Evolutionary conservation across 1,140 invertebrate species (phyloP).

Genomic region (Ostrea edulis): DNA sequence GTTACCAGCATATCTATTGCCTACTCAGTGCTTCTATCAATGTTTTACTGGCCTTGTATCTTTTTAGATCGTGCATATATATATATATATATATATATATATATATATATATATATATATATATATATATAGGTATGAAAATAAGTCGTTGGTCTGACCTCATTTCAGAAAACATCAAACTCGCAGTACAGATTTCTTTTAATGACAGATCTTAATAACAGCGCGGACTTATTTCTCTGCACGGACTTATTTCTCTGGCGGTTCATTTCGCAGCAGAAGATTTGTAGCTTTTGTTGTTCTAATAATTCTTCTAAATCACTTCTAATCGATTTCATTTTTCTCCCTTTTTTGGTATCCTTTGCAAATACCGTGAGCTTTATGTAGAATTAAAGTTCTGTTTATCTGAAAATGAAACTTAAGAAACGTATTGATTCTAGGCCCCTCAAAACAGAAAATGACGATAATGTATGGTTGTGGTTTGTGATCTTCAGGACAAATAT

Average conservation of each 20-base stretch:
- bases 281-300: neutral
- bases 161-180: no score
- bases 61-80: no score
- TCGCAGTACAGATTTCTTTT: neutral
- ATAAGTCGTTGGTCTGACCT: no score
- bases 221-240: neutral
- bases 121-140: no score
- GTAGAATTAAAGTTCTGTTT: neutral
- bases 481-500: constrained; percentile 32
- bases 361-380: neutral
- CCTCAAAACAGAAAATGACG: neutral
- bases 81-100: no score
- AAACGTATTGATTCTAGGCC: neutral
- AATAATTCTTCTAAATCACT: neutral
- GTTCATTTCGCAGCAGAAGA: neutral
- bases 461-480: neutral
- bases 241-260: neutral
- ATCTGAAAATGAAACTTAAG: constrained; percentile 4
- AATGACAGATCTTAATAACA: neutral
- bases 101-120: no score
- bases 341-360: neutral
- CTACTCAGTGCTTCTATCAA: no score
- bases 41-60: no score
- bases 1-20: no score
- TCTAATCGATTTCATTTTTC: neutral